Base-by-base conservation (phyloP, 2,113 vertebrate species). In the Leptosomus discolor region DNA sequence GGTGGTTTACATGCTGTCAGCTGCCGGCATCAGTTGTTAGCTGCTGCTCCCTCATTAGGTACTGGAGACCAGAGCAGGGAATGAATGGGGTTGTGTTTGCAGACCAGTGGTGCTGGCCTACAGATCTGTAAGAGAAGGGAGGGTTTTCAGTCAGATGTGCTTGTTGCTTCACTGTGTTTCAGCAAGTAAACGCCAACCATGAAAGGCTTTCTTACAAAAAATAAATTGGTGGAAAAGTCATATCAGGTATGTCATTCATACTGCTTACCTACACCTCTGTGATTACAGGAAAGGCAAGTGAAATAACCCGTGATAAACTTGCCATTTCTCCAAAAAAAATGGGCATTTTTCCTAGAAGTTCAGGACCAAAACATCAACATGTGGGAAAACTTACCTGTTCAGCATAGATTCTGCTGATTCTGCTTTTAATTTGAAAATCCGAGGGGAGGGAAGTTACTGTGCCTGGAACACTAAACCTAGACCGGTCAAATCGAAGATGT, bases 31-130 rank as follows among this genome's bases (percentile, higher is more conserved):
- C 20, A 29, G 32, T 18, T 56, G 11, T 27, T 46, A 30, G 29
- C 48, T 80, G 76, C 50, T 51, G 50, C 57, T 77, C 26, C 36
- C 13, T 61, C 36, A 7, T 53, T 36, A 24, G 12, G 8, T 7
- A 6, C 32, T 37, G 56, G 65, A 83, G 24, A 53, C 15, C 51
- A 30, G 70, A 64, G 32, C 56, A 50, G 50, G 30, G 32, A n/a
- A 13, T 6, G n/a, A 43, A 7, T 1, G 0, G 50, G 41, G 6
- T 29, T n/a, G 1, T 37, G 14, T 17, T 34, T 48, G 51, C 20
- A 63, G 39, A 7, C 32, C 43, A 54, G 67, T 74, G 76, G 10
- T 54, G 43, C 34, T 83, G 56, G 53, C 41, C 60, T 48, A 56
- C 7, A 5, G n/a, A 23, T 20, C 13, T 46, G 9, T 41, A 30